Conservation (phyloP, 1,140 invertebrate genomes). For the Drosophila auraria region DNA sequence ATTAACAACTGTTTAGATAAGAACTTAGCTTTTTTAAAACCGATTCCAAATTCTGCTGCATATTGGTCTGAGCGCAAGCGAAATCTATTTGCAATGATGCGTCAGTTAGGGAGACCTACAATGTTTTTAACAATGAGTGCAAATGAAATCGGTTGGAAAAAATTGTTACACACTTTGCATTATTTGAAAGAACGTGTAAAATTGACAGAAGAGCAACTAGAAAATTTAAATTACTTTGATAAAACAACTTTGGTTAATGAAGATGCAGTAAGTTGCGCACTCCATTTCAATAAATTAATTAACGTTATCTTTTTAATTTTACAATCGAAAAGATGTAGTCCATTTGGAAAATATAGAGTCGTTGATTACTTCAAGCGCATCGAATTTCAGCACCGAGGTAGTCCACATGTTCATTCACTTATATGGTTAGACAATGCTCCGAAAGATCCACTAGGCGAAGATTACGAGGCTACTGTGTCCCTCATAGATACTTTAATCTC, state of each 20-base stretch:
- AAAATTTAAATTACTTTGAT: conserved; percentile 1
- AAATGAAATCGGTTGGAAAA: conserved; percentile 1
- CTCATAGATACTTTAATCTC: no score
- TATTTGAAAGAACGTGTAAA: not conserved
- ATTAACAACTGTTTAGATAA: no score
- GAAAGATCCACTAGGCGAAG: no score
- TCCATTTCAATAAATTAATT: not conserved
- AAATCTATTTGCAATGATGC: conserved; percentile 7
- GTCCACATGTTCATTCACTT: no score
- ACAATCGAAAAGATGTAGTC: conserved; percentile 1
- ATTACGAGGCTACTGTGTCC: no score
- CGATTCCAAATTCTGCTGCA: no score
- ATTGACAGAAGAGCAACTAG: not conserved
- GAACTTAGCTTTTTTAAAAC: no score
- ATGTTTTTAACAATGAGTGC: conserved; percentile 4
- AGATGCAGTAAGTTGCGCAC: not conserved
- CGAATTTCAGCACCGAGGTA: no score
- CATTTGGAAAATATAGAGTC: conserved; percentile 4
- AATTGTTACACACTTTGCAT: not conserved
- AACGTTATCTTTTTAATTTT: conserved; percentile 1
- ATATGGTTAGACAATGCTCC: no score
- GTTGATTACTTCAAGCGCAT: not conserved
- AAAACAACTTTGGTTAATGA: conserved; percentile 1
- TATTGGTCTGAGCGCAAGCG: not conserved
- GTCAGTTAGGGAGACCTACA: not conserved